Evolutionary conservation across 1,140 invertebrate genomes (phyloP).

Genomic region (Lasioglossum baleicum): DNA sequence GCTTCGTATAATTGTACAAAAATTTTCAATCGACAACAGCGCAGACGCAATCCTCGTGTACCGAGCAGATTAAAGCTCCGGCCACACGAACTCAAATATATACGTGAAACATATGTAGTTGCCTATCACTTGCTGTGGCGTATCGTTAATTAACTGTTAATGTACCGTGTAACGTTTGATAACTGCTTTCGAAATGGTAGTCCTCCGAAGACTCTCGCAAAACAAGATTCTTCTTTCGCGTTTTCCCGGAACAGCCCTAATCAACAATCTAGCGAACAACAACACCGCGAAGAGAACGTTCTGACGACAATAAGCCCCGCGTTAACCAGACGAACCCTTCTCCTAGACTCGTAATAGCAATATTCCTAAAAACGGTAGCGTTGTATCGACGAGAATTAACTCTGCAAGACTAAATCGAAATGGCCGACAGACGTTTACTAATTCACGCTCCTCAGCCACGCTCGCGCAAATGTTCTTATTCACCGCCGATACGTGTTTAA

Average conservation of each 20-base stretch:
- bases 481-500: constrained; percentile 55
- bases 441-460: constrained; percentile 49
- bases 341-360: constrained; percentile 38
- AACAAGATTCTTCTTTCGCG: not conserved
- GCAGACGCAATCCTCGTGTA: too few relatives aligned
- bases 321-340: constrained; percentile 8
- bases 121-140: constrained; percentile 1
- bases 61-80: not conserved
- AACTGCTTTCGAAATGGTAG: not conserved
- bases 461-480: constrained; percentile 56
- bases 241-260: not conserved
- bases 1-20: too few relatives aligned
- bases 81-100: not conserved
- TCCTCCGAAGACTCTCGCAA: not conserved
- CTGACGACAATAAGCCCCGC: constrained; percentile 38
- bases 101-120: not conserved
- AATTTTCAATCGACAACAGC: too few relatives aligned
- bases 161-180: not conserved
- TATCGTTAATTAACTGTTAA: not conserved
- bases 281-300: constrained; percentile 5
- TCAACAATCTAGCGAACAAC: not conserved
- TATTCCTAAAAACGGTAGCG: constrained; percentile 9
- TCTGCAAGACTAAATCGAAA: not conserved
- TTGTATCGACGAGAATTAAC: not conserved
- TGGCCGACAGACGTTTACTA: constrained; percentile 47